phyloP scores from a whole-genome alignment of 2,888 invertebrate species.

The Apamea anceps region DNA sequence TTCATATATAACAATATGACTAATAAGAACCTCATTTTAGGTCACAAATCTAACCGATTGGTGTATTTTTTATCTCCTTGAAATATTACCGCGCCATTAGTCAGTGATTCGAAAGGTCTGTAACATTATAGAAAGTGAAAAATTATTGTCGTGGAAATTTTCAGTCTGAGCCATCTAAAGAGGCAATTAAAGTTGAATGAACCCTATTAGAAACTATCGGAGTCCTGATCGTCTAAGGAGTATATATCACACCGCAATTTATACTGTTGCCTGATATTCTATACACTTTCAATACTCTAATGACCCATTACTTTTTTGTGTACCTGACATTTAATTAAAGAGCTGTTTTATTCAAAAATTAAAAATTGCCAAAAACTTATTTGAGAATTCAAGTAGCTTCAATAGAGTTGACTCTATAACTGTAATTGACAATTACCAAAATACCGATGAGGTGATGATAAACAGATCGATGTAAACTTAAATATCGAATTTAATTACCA shows the following conservation, averaged over 20 bases:
- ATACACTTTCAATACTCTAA: constrained; percentile 1
- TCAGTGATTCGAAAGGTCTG: constrained; percentile 54
- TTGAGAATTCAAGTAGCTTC: neutral
- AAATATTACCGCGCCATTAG: constrained; percentile 53
- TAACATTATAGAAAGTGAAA: constrained; percentile 64
- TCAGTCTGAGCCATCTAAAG: constrained; percentile 59
- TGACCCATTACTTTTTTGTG: neutral
- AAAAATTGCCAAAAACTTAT: neutral
- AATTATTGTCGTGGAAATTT: constrained; percentile 63
- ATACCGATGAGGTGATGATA: too few species aligned
- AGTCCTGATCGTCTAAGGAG: constrained; percentile 27
- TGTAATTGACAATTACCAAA: neutral
- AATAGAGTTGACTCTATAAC: neutral
- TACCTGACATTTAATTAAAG: too few species aligned
- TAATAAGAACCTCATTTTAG: constrained; percentile 19
- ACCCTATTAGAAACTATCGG: constrained; percentile 63
- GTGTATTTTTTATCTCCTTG: constrained; percentile 51
- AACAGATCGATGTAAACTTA: neutral
- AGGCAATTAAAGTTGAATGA: constrained; percentile 68
- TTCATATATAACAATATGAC: constrained; percentile 8
- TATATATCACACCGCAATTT: constrained; percentile 18
- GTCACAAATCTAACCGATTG: constrained; percentile 32
- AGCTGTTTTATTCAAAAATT: too few species aligned
- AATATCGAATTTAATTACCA: constrained; percentile 16
- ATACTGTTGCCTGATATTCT: constrained; percentile 2